Evolutionary conservation across 2,888 invertebrate genomes (phyloP).

Genomic region (Argyresthia albistria): DNA sequence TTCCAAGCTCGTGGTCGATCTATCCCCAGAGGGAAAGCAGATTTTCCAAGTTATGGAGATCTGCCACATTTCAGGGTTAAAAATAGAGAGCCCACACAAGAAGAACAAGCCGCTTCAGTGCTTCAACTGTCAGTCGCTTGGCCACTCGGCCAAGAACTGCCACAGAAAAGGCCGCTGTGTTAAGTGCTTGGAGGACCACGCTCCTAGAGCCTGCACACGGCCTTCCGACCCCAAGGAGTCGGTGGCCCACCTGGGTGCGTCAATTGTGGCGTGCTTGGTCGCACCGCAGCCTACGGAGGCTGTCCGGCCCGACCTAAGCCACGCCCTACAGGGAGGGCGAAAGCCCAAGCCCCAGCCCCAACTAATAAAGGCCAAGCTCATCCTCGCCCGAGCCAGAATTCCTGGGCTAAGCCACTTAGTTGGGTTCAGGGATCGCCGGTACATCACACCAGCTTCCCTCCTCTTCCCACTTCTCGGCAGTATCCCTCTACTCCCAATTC

Average conservation of each 20-base stretch:
- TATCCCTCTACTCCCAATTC: too few relatives aligned
- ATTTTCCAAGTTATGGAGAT: background rate
- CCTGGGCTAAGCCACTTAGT: too few relatives aligned
- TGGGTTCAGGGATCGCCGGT: background rate
- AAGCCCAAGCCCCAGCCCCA: too few relatives aligned
- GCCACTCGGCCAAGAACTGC: constrained; percentile 6
- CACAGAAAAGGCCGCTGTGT: constrained; percentile 7
- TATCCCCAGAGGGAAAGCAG: background rate
- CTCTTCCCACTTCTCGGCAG: background rate
- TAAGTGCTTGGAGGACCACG: constrained; percentile 9
- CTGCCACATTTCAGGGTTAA: too few relatives aligned
- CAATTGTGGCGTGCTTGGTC: background rate
- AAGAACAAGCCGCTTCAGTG: constrained; percentile 1
- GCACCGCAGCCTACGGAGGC: background rate
- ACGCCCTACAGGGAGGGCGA: too few relatives aligned
- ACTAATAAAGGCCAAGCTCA: background rate
- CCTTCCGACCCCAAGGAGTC: background rate
- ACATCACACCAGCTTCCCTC: background rate
- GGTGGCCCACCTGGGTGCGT: background rate
- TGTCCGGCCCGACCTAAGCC: background rate
- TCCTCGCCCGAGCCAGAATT: background rate
- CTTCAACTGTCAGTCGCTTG: constrained; percentile 7
- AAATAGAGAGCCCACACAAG: too few relatives aligned
- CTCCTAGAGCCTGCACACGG: constrained; percentile 1
- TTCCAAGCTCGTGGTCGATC: background rate